phyloP scores from a whole-genome alignment of 2,113 vertebrate genomes.

The Eulemur macaco region DNA sequence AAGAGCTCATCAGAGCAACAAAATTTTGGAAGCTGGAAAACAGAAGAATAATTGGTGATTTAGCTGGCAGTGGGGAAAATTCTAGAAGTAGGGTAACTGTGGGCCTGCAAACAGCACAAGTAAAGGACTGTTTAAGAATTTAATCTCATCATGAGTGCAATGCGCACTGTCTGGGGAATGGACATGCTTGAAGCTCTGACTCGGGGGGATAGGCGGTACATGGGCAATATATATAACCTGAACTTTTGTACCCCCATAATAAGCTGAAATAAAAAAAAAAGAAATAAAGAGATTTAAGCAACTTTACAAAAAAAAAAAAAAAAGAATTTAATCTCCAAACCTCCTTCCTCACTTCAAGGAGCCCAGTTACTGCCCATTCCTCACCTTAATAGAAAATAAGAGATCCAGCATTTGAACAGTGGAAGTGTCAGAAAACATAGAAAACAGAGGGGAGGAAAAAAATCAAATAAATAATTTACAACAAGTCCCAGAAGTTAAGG shows the following conservation, averaged over 20 bases:
- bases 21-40: slow-evolving; percentile 15
- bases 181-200: too few species aligned
- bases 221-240: too few species aligned
- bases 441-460: not conserved
- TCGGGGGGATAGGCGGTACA: too few species aligned
- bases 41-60: not conserved
- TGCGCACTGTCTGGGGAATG: too few species aligned
- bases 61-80: not conserved
- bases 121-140: not conserved
- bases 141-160: not conserved
- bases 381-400: not conserved
- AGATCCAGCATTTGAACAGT: not conserved
- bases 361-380: not conserved
- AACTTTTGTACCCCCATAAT: too few species aligned
- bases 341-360: not conserved
- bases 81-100: not conserved
- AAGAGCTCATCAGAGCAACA: not conserved
- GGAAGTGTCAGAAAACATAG: not conserved
- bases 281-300: too few species aligned
- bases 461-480: not conserved
- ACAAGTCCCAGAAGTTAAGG: not conserved
- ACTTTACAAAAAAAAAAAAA: too few species aligned
- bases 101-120: not conserved
- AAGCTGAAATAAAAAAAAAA: too few species aligned
- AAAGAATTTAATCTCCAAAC: not conserved